Base-by-base conservation (phyloP, 2,797 vertebrate species). In the Darevskia nairensis region DNA sequence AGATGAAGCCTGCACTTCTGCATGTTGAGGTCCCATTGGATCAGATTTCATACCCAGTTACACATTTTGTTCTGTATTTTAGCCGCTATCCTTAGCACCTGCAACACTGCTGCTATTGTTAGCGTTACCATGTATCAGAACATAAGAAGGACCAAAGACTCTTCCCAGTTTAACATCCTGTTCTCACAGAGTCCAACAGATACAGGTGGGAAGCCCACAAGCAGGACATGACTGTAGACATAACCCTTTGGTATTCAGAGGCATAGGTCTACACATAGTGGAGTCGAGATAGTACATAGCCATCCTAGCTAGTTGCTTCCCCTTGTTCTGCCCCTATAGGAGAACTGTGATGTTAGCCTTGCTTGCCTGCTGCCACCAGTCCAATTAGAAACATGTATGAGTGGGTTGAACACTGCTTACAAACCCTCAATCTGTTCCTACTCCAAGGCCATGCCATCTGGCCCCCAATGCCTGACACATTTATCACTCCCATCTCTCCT, bases 1-100 rank as follows among this genome's bases (percentile, higher is more conserved):
- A 23, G 35, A 75, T 59, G 50, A 87, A n/a, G 11, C 29, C 46
- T 35, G 50, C 25, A 13, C 46, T 59, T 25, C 2, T 4, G 29
- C 55, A 32, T 44, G 46, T 80, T 74, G 35, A 44, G 29, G 13
- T 32, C 80, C 23, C 39, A 32, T 1, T 83, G 25, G 39, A 32
- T 39, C 9, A 44, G 0, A 11, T 44, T 17, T 44, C 75, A 0
- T 0, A 90, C 87, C 50, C 32, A 79, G 23, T 77, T 69, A 9
- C 41, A 80, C 55, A 76, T 76, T 71, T 82, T 76, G 29, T 68
- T 76, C 41, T 23, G 32, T 13, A 59, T 81, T 32, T 44, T n/a
- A 81, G 35, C 19, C 25, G 19, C 6, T 61, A 35, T 6, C 35
- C 39, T 77, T 32, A 35, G 74, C 23, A 29, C 29, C 66, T 68